These are phyloP conservation scores for Erpornis zantholeuca DNA, from an alignment of 2,113 vertebrate species.

Conservation along the genomic window DNA sequence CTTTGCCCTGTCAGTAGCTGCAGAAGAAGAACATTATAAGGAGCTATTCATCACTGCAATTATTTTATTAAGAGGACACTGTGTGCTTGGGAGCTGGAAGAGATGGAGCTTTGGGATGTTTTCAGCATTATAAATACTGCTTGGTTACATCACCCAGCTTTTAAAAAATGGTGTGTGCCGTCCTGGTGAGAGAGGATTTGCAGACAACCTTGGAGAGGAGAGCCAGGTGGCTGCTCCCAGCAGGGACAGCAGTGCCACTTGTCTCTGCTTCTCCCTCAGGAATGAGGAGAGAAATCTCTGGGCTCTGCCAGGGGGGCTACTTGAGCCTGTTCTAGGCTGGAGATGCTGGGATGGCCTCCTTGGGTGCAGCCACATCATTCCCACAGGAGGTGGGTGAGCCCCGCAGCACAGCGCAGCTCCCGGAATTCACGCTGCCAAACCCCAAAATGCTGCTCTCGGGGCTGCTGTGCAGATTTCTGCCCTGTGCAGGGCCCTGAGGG, in stretches of 20 bases:
- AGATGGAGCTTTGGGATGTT: conserved; percentile 57
- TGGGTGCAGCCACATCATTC: not conserved
- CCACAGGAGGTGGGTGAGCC: not conserved
- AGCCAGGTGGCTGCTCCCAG: not conserved
- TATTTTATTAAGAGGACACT: conserved; percentile 64
- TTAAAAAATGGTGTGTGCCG: not conserved
- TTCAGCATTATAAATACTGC: conserved; percentile 58
- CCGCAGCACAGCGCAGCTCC: rapidly evolving
- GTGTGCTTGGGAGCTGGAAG: conserved; percentile 57
- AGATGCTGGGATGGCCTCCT: not conserved
- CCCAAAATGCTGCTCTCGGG: not conserved
- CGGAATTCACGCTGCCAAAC: rapidly evolving
- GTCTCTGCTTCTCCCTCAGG: not conserved
- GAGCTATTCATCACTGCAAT: conserved; percentile 62
- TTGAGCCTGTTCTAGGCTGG: not conserved
- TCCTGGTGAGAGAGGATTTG: not conserved
- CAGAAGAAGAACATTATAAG: conserved; percentile 22
- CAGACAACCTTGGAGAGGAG: conserved; percentile 19
- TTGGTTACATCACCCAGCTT: conserved; percentile 46
- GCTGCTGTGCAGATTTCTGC: not conserved
- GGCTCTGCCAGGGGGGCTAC: not conserved
- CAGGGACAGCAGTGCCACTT: not conserved
- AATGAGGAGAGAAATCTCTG: not conserved
- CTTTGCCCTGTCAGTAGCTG: conserved; percentile 29
- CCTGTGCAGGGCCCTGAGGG: not conserved